A percentile compares a stretch with the other conserved stretches of the same genome.
Conservation (phyloP, 2,113 vertebrate genomes). For the Serinus canaria region DNA sequence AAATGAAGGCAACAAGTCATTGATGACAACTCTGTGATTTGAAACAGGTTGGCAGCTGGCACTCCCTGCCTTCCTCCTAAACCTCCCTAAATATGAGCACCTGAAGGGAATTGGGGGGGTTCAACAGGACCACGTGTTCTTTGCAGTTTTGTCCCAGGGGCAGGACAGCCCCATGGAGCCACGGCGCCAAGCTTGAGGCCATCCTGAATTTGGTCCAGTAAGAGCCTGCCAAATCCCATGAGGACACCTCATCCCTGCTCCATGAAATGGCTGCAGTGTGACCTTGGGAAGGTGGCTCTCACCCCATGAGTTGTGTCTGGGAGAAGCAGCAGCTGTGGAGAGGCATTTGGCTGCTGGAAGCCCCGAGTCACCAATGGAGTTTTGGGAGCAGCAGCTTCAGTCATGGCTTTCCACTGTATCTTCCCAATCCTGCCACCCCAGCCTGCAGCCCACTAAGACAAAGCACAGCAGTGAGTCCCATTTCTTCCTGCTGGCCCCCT, state of each 20-base stretch:
- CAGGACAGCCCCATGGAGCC: not conserved
- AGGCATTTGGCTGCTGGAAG: accelerated
- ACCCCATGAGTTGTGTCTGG: not conserved
- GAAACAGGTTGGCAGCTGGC: not conserved
- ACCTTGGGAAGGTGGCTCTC: not conserved
- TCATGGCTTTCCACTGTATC: not conserved
- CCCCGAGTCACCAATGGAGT: accelerated
- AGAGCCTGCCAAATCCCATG: not conserved
- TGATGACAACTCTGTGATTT: not conserved
- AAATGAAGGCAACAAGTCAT: not conserved
- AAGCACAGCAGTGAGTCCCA: not conserved
- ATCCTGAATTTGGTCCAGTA: not conserved
- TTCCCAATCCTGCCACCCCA: not conserved
- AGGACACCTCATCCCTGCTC: not conserved
- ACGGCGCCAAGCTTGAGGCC: not conserved
- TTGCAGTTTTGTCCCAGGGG: not conserved
- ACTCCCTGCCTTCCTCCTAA: not conserved
- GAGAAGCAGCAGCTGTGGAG: not conserved
- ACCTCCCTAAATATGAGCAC: not conserved
- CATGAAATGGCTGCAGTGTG: not conserved
- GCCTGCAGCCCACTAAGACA: not conserved
- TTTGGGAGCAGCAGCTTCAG: not conserved
- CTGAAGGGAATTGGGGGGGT: accelerated
- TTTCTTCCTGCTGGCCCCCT: not conserved
- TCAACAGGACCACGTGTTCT: accelerated